Evolutionary conservation across 2,888 invertebrate species (phyloP).

Genomic region (Polietes domitor): DNA sequence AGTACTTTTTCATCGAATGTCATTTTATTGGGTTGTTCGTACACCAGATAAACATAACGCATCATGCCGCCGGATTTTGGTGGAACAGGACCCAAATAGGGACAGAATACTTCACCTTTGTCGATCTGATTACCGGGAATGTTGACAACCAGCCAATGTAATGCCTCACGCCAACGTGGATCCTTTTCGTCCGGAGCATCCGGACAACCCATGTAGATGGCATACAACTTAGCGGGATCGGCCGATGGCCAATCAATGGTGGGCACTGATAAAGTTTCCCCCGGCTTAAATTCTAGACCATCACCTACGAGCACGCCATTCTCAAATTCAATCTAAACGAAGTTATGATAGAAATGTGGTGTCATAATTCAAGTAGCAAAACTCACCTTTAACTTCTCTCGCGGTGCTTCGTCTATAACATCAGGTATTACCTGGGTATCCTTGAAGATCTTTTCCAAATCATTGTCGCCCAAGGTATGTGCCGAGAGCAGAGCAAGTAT

Average conservation of each 20-base stretch:
- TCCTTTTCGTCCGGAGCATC: constrained; percentile 92
- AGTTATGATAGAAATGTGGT: too few relatives aligned
- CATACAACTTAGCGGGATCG: constrained; percentile 72
- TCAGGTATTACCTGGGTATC: constrained; percentile 72
- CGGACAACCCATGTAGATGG: constrained; percentile 83
- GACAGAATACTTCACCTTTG: constrained; percentile 88
- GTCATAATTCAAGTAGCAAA: neutral
- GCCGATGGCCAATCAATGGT: constrained; percentile 72
- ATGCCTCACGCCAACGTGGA: constrained; percentile 91
- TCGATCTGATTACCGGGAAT: constrained; percentile 87
- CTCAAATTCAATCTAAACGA: constrained; percentile 69
- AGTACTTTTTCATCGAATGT: constrained; percentile 82
- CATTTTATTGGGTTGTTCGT: constrained; percentile 84
- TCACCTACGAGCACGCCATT: constrained; percentile 81
- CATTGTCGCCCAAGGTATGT: constrained; percentile 48
- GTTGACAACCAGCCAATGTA: constrained; percentile 95
- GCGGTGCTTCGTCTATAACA: constrained; percentile 71
- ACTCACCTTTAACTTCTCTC: constrained; percentile 69
- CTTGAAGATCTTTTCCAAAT: constrained; percentile 69
- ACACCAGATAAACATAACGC: constrained; percentile 89
- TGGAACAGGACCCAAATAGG: constrained; percentile 92
- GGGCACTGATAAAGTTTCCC: constrained; percentile 79
- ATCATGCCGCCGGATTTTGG: constrained; percentile 88
- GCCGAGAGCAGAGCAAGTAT: neutral
- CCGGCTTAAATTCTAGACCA: constrained; percentile 88